Base-by-base conservation (phyloP, 2,113 vertebrate species). In the Sclerurus mexicanus region DNA sequence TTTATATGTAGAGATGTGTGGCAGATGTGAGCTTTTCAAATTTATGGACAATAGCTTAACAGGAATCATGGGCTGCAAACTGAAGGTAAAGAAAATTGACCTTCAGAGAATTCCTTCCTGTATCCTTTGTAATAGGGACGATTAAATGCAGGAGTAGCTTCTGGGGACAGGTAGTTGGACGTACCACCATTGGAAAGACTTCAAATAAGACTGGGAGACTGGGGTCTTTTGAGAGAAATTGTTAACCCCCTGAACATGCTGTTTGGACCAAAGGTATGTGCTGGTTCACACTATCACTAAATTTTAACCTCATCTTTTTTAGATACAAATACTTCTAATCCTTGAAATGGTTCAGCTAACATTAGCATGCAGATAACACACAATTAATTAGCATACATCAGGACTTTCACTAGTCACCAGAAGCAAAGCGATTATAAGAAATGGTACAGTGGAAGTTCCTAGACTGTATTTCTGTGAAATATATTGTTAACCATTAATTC, bases 231-330 rank as follows among this genome's bases (percentile, higher is more conserved):
- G 22, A 78, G 37, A 58, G 14, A 62, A 69, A 58, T 62, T 62
- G 31, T 79, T 90, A 50, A 27, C 10, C 68, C 12, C 21, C 33
- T 76, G 42, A 46, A 10, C 33, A 16, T 58, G 18, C 3, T 1
- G 0, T 72, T 42, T 0, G 0, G 42, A 10, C 27, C 46, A 52
- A 25, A 78, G 6, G 20, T 59, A 74, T 60, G 31, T 64, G 19
- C 33, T 71, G 9, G 9, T 76, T 92, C 39, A 53, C 2, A 28
- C 33, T 39, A 2, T 69, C 46, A 23, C 4, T 58, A 35, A 40
- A 52, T 83, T 83, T 88, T 91, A 33, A 56, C 27, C 11, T 7
- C 10, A 5, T 33, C 28, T 71, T 60, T 90, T 66, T 85, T 9
- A 52, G 15, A 37, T 52, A 7, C 17, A 73, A 89, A 44, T 1